A percentile compares a stretch with the other conserved stretches of the same genome.
These are phyloP conservation scores for Ectropis grisescens DNA, from an alignment of 1,140 invertebrate species.

Conservation along the genomic window DNA sequence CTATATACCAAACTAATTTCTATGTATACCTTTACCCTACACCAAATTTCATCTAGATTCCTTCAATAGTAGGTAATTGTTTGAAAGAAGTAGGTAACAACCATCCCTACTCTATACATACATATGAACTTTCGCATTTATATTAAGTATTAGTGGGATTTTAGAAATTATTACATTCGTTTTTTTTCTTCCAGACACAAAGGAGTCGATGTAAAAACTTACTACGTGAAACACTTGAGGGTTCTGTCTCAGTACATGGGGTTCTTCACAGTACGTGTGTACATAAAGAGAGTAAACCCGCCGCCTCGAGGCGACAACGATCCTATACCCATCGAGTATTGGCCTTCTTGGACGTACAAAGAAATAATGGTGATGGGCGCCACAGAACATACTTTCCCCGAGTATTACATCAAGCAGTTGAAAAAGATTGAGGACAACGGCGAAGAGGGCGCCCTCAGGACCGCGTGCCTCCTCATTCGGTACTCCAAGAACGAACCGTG, in stretches of 20 bases:
- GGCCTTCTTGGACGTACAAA: slow-evolving; percentile 47
- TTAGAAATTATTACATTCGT: not conserved
- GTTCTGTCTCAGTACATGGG: slow-evolving; percentile 39
- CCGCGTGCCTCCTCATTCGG: slow-evolving; percentile 25
- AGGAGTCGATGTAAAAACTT: slow-evolving; percentile 35
- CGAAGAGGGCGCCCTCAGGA: slow-evolving; percentile 33
- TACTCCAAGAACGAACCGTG: slow-evolving; percentile 29
- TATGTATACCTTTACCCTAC: too few species aligned
- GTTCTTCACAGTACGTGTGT: slow-evolving; percentile 25
- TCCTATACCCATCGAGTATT: slow-evolving; percentile 31
- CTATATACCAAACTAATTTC: too few species aligned
- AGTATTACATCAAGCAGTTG: slow-evolving; percentile 37
- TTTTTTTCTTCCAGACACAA: slow-evolving; percentile 26
- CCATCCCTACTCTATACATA: too few species aligned
- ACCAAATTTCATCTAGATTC: too few species aligned
- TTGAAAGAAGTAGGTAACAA: too few species aligned
- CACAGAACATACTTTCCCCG: slow-evolving; percentile 33
- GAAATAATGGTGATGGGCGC: slow-evolving; percentile 41
- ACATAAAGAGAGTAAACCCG: slow-evolving; percentile 40
- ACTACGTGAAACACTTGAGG: slow-evolving; percentile 28
- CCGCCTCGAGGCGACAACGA: slow-evolving; percentile 48
- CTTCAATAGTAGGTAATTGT: too few species aligned
- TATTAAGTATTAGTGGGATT: too few species aligned
- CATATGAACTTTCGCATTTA: too few species aligned
- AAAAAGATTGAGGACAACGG: slow-evolving; percentile 39